These are phyloP conservation scores for Esox masquinongy DNA, from an alignment of 2,797 vertebrate species.

Conservation along the genomic window DNA sequence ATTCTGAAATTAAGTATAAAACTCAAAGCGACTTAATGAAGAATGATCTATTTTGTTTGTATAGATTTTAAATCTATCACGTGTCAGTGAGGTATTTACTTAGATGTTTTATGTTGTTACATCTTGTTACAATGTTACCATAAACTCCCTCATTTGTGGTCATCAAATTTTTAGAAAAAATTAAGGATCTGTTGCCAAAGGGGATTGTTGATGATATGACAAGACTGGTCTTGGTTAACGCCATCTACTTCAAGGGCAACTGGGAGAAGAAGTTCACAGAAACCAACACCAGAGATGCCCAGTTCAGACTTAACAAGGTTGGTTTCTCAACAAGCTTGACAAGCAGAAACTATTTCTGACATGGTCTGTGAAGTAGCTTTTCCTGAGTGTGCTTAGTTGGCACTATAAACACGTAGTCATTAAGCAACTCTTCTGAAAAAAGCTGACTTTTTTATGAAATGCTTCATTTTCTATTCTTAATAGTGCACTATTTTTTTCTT, in stretches of 20 bases:
- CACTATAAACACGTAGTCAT: neutral
- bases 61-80: neutral
- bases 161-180: constrained; percentile 60
- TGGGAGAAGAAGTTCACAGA: constrained; percentile 67
- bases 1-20: neutral
- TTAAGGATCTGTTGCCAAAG: constrained; percentile 59
- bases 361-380: neutral
- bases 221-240: constrained; percentile 73
- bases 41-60: neutral
- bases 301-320: constrained; percentile 71
- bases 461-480: neutral
- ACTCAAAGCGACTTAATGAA: neutral
- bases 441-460: neutral
- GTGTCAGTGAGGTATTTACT: neutral
- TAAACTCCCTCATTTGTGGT: neutral
- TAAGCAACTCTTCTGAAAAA: neutral
- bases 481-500: neutral
- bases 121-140: neutral
- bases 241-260: constrained; percentile 75
- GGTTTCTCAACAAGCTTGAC: neutral
- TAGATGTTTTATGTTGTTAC: neutral
- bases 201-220: constrained; percentile 43
- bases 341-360: neutral
- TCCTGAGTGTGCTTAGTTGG: neutral
- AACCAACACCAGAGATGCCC: constrained; percentile 32